phyloP scores from a whole-genome alignment of 2,797 vertebrate genomes.

The Peromyscus attwateri region DNA sequence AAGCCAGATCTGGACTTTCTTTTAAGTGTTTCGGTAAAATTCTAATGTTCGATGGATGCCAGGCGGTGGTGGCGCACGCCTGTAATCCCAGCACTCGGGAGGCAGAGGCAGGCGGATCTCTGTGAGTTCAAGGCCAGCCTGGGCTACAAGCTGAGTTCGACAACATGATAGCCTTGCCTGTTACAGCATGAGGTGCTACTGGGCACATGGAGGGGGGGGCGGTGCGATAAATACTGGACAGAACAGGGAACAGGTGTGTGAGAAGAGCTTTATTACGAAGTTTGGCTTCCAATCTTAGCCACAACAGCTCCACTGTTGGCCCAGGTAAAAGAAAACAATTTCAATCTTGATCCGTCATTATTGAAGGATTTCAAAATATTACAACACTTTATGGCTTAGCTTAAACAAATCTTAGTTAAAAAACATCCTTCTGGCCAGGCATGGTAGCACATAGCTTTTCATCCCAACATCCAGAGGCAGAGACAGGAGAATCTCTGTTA shows the following conservation, averaged over 20 bases:
- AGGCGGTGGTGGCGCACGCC: background rate
- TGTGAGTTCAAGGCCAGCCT: background rate
- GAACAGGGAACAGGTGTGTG: background rate
- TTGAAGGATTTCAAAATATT: slow-evolving; percentile 22
- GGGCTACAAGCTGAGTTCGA: background rate
- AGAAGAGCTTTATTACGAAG: background rate
- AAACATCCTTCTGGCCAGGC: background rate
- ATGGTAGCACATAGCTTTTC: background rate
- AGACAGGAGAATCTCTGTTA: background rate
- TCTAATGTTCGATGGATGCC: background rate
- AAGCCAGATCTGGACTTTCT: background rate
- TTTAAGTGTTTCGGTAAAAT: slow-evolving; percentile 60
- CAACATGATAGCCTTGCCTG: background rate
- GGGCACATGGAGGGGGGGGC: too few species aligned
- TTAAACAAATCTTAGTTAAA: background rate
- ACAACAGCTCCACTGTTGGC: background rate
- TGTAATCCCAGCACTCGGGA: background rate
- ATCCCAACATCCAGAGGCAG: background rate
- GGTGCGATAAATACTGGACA: background rate
- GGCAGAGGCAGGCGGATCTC: background rate
- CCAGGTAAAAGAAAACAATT: slow-evolving; percentile 16
- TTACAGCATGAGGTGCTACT: background rate
- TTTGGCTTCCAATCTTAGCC: background rate
- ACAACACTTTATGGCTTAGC: slow-evolving; percentile 24
- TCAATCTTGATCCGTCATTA: slow-evolving; percentile 21